A percentile compares a stretch with the other conserved stretches of the same genome.
These are phyloP conservation scores for Tipula vernalis DNA, from an alignment of 2,888 invertebrate species.

Conservation along the genomic window DNA sequence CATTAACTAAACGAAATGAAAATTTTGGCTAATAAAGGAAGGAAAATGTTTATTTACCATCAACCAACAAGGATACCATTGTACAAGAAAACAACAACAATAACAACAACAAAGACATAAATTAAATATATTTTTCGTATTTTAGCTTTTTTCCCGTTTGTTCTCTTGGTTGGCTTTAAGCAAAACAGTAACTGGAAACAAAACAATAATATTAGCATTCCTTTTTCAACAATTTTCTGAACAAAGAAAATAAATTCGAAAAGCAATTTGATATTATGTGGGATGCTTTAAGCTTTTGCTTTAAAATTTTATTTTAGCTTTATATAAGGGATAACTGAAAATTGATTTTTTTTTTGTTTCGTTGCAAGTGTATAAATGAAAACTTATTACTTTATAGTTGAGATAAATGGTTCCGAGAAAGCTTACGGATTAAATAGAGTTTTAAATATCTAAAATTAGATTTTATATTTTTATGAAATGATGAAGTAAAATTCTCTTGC, in stretches of 20 bases:
- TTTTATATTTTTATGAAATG: no score
- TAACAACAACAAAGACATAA: not conserved
- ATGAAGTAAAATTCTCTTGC: no score
- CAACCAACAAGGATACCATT: not conserved
- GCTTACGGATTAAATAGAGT: no score
- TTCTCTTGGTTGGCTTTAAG: not conserved
- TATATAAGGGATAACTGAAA: not conserved
- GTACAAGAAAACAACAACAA: not conserved
- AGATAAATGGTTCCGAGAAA: no score
- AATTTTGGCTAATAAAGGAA: not conserved
- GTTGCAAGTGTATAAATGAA: no score
- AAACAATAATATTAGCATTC: not conserved
- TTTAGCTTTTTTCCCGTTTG: not conserved
- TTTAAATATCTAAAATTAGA: no score
- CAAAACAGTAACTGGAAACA: not conserved
- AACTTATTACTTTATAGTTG: no score
- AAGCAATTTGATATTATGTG: no score
- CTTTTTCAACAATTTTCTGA: not conserved
- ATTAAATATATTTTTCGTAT: not conserved
- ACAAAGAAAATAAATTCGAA: no score
- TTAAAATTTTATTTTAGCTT: not conserved
- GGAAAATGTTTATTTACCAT: not conserved
- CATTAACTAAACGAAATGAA: slow-evolving; percentile 4
- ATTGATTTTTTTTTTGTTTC: no score
- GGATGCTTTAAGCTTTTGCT: no score